Percentiles rank a stretch among this genome's conserved stretches.
phyloP scores from a whole-genome alignment of 2,888 invertebrate species.

The Melanargia galathea region DNA sequence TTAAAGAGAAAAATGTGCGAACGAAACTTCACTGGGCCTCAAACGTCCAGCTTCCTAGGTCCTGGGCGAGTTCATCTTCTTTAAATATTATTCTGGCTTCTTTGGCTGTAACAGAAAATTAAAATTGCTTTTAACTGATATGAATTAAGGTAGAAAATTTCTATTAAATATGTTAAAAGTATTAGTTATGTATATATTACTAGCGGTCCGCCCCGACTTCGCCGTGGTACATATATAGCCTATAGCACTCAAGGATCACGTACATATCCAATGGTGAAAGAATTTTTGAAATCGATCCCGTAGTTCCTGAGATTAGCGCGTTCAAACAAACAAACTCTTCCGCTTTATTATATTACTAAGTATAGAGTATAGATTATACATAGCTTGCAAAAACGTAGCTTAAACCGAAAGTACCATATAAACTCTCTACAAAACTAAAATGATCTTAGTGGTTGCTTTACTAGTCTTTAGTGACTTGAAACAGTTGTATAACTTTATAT shows the following conservation, averaged over 20 bases:
- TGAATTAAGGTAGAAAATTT: not conserved
- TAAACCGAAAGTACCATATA: not conserved
- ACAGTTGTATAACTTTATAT: not conserved
- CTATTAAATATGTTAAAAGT: not conserved
- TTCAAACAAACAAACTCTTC: too few species aligned
- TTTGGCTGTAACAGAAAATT: conserved; percentile 36
- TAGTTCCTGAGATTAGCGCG: too few species aligned
- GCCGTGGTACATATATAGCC: too few species aligned
- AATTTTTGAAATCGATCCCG: too few species aligned
- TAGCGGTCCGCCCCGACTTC: too few species aligned
- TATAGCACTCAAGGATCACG: too few species aligned
- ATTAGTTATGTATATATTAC: too few species aligned
- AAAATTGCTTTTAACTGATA: conserved; percentile 8
- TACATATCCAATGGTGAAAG: too few species aligned
- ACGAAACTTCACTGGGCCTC: conserved; percentile 7
- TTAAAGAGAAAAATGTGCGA: not conserved
- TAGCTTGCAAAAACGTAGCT: not conserved
- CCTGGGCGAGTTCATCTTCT: conserved; percentile 23
- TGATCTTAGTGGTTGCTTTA: not conserved
- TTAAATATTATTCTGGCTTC: conserved; percentile 26
- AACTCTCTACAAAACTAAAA: not conserved
- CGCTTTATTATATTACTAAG: too few species aligned
- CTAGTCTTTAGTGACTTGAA: not conserved
- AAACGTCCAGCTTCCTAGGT: conserved; percentile 4
- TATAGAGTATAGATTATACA: too few species aligned